Evolutionary conservation across 2,888 invertebrate genomes (phyloP).

Genomic region (Cryptus viduatorius): DNA sequence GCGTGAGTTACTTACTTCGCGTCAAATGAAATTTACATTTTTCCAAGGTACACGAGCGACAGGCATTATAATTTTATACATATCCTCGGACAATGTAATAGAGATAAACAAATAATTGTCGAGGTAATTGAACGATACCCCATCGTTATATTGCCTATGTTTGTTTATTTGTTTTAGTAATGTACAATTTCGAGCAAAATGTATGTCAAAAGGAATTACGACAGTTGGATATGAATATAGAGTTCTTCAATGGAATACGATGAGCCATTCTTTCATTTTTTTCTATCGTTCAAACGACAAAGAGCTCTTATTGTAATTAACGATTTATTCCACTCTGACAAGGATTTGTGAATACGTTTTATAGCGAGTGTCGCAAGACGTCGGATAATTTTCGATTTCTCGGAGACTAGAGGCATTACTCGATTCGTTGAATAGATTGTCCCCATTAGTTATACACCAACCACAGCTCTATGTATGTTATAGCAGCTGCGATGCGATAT

Average conservation of each 20-base stretch:
- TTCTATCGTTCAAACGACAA: not conserved
- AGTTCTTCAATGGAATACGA: not conserved
- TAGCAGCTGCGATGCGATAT: not conserved
- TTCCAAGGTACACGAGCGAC: not conserved
- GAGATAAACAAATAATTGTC: not conserved
- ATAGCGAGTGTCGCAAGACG: not conserved
- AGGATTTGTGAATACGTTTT: not conserved
- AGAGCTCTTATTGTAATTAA: slow-evolving; percentile 6
- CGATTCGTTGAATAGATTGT: not conserved
- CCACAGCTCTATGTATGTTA: not conserved
- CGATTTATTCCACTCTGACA: not conserved
- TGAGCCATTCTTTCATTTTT: not conserved
- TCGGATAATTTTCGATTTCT: slow-evolving; percentile 1
- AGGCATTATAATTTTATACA: not conserved
- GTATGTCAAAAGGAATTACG: not conserved
- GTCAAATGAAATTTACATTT: slow-evolving; percentile 9
- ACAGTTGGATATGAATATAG: not conserved
- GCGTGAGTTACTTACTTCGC: not conserved
- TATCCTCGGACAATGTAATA: not conserved
- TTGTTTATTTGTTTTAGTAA: slow-evolving; percentile 27
- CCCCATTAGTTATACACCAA: not conserved
- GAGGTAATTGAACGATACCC: not conserved
- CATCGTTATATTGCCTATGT: not conserved
- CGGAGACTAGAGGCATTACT: not conserved
- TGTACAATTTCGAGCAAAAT: not conserved